Evolutionary conservation across 2,888 invertebrate species (phyloP).

Genomic region (Nephrotoma flavescens): DNA sequence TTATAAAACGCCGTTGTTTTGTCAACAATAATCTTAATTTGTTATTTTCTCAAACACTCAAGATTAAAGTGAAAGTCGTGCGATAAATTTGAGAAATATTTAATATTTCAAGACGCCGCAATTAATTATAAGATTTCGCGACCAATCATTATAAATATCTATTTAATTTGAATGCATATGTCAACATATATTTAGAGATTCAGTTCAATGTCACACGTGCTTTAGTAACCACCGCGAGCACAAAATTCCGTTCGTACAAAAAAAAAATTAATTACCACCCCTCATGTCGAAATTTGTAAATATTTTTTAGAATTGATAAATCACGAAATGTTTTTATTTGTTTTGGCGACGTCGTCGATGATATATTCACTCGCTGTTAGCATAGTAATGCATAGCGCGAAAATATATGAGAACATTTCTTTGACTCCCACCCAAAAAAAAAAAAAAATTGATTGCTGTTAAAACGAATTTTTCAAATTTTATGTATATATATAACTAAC

Average conservation of each 20-base stretch:
- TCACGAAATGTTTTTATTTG: background rate
- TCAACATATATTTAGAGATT: background rate
- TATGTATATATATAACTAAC: background rate
- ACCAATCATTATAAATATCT: background rate
- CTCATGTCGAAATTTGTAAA: background rate
- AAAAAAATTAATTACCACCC: background rate
- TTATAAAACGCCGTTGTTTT: too few species aligned
- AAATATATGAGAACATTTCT: background rate
- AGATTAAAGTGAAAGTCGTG: background rate
- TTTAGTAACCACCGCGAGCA: background rate
- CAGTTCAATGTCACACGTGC: background rate
- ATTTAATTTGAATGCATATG: background rate
- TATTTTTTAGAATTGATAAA: background rate
- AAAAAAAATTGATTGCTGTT: background rate
- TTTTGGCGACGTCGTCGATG: too few species aligned
- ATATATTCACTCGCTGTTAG: too few species aligned
- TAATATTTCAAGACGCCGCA: background rate
- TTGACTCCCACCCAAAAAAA: background rate
- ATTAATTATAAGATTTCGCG: background rate
- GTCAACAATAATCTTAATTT: too few species aligned
- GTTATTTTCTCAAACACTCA: too few species aligned
- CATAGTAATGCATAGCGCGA: too few species aligned
- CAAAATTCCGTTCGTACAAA: background rate
- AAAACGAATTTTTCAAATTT: background rate
- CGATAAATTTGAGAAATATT: background rate